These are phyloP conservation scores for Sycophaga agraensis DNA, from an alignment of 1,140 invertebrate genomes.

Conservation along the genomic window DNA sequence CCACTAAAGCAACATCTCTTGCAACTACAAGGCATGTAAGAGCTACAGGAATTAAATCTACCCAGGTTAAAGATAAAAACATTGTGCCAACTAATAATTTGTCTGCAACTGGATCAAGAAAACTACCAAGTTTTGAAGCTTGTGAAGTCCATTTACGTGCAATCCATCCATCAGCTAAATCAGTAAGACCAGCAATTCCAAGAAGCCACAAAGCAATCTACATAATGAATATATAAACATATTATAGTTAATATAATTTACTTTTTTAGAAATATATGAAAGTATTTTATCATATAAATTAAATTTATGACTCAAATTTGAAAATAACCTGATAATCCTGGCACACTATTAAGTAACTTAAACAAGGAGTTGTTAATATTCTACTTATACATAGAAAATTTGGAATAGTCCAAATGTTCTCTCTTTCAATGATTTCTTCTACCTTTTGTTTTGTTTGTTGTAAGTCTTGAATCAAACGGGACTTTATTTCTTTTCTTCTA, in stretches of 20 bases:
- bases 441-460: slow-evolving; percentile 47
- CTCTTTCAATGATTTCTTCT: slow-evolving; percentile 60
- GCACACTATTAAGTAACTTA: slow-evolving; percentile 81
- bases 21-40: slow-evolving; percentile 83
- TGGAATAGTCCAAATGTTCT: slow-evolving; percentile 92
- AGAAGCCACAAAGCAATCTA: slow-evolving; percentile 50
- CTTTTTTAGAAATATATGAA: slow-evolving; percentile 1
- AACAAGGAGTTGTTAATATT: slow-evolving; percentile 80
- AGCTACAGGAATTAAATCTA: slow-evolving; percentile 80
- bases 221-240: slow-evolving; percentile 16
- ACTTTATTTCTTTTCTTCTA: slow-evolving; percentile 40
- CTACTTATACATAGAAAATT: slow-evolving; percentile 84
- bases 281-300: neutral
- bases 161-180: slow-evolving; percentile 86
- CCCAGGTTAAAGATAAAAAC: slow-evolving; percentile 83
- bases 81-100: slow-evolving; percentile 90
- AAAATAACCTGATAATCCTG: slow-evolving; percentile 71
- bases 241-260: slow-evolving; percentile 13
- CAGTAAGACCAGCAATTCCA: slow-evolving; percentile 50
- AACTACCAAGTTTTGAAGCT: slow-evolving; percentile 88
- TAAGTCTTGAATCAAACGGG: slow-evolving; percentile 44
- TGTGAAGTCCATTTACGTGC: slow-evolving; percentile 89
- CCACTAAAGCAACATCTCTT: slow-evolving; percentile 81
- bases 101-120: slow-evolving; percentile 97
- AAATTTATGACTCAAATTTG: no score